A percentile compares a stretch with the other conserved stretches of the same genome.
Conservation (phyloP, 2,113 vertebrate genomes). For the Halcyon senegalensis region DNA sequence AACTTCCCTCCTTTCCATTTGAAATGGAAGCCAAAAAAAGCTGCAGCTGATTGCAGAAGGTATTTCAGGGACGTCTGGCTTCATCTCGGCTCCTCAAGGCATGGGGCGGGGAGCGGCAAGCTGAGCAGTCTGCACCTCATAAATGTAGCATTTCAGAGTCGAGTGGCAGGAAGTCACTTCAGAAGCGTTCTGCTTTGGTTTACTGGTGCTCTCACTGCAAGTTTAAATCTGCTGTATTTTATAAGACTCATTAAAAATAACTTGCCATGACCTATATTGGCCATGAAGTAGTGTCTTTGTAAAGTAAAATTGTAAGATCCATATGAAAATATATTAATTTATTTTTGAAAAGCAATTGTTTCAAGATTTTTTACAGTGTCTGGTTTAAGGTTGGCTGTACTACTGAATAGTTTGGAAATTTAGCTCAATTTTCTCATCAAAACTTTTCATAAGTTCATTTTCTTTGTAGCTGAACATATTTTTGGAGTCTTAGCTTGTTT, state of each 20-base stretch:
- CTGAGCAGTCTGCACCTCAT: not conserved
- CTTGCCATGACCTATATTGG: not conserved
- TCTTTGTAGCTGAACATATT: not conserved
- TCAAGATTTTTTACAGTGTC: not conserved
- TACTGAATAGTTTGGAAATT: not conserved
- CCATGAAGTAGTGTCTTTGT: not conserved
- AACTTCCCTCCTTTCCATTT: not conserved
- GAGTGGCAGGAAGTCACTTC: not conserved
- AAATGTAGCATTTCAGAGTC: too few species aligned
- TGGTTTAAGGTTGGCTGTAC: not conserved
- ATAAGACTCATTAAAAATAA: not conserved
- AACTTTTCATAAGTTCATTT: not conserved
- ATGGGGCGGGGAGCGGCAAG: rapidly evolving
- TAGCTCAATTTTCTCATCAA: not conserved
- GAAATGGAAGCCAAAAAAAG: not conserved
- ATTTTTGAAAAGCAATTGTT: not conserved
- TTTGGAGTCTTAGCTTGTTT: not conserved
- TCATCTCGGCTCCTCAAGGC: not conserved
- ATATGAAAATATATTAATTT: too few species aligned
- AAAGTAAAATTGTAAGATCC: not conserved
- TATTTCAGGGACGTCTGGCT: not conserved
- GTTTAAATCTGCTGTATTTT: not conserved
- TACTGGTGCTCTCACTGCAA: not conserved
- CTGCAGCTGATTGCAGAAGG: not conserved
- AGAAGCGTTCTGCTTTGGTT: not conserved